Percentiles rank a stretch among this genome's conserved stretches.
These are phyloP conservation scores for Manis crassicaudata DNA, from an alignment of 2,797 vertebrate species.

Conservation along the genomic window DNA sequence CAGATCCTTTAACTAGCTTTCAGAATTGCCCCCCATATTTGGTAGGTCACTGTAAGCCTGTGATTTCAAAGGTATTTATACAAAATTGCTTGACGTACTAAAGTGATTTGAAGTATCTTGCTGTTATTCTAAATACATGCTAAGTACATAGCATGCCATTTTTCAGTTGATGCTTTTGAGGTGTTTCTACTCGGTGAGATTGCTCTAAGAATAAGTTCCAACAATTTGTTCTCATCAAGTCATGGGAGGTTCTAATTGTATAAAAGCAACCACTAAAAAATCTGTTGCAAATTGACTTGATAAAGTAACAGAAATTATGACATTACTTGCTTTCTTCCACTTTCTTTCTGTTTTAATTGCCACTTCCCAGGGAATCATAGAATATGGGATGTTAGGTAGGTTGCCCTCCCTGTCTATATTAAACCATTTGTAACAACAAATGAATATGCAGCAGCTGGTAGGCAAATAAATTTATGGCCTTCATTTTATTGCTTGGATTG, in stretches of 20 bases:
- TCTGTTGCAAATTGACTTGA: background rate
- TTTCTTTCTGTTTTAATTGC: conserved; percentile 47
- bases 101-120: background rate
- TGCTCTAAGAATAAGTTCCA: conserved; percentile 18
- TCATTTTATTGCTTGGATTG: conserved; percentile 71
- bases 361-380: conserved; percentile 51
- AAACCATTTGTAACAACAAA: conserved; percentile 66
- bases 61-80: background rate
- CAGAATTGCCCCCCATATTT: background rate
- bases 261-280: conserved; percentile 44
- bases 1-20: background rate
- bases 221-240: conserved; percentile 20
- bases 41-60: background rate
- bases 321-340: conserved; percentile 52
- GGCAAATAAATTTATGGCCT: conserved; percentile 62
- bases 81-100: background rate
- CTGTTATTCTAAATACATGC: background rate
- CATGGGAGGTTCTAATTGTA: conserved; percentile 28
- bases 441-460: conserved; percentile 58
- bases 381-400: conserved; percentile 39
- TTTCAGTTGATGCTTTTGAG: conserved; percentile 18
- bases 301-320: conserved; percentile 53
- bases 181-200: conserved; percentile 1
- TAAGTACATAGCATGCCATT: background rate
- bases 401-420: conserved; percentile 40